Percentiles rank a stretch among this genome's conserved stretches.
These are phyloP conservation scores for Meteorus cinctellus DNA, from an alignment of 2,888 invertebrate species.

Conservation along the genomic window DNA sequence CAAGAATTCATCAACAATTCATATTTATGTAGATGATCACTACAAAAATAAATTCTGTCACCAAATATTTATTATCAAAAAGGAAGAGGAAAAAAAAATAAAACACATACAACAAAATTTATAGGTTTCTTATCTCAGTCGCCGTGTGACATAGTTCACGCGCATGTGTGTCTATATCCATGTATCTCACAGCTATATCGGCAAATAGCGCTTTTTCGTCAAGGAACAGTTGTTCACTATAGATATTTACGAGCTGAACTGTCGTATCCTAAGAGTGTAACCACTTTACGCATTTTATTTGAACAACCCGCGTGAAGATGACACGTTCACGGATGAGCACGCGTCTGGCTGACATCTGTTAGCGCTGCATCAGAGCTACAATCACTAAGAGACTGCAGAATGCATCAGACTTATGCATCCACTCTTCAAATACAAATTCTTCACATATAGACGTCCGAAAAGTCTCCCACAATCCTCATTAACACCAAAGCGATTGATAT, in stretches of 20 bases:
- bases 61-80: background rate
- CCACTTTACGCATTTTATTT: slow-evolving; percentile 37
- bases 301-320: slow-evolving; percentile 20
- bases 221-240: slow-evolving; percentile 19
- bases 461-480: background rate
- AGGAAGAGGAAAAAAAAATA: background rate
- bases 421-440: background rate
- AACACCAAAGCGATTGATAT: background rate
- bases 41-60: slow-evolving; percentile 3
- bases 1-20: background rate
- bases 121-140: background rate
- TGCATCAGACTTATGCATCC: background rate
- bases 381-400: background rate
- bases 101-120: background rate
- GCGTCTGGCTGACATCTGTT: slow-evolving; percentile 40
- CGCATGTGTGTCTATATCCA: background rate
- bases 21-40: background rate
- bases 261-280: slow-evolving; percentile 28
- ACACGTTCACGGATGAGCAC: slow-evolving; percentile 20
- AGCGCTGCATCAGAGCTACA: slow-evolving; percentile 27
- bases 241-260: slow-evolving; percentile 18
- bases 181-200: background rate
- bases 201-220: slow-evolving; percentile 1
- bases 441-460: background rate
- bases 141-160: background rate